Percentiles rank a stretch among this genome's conserved stretches.
Conservation (phyloP, 2,888 invertebrate genomes). For the Isotomurus palustris region DNA sequence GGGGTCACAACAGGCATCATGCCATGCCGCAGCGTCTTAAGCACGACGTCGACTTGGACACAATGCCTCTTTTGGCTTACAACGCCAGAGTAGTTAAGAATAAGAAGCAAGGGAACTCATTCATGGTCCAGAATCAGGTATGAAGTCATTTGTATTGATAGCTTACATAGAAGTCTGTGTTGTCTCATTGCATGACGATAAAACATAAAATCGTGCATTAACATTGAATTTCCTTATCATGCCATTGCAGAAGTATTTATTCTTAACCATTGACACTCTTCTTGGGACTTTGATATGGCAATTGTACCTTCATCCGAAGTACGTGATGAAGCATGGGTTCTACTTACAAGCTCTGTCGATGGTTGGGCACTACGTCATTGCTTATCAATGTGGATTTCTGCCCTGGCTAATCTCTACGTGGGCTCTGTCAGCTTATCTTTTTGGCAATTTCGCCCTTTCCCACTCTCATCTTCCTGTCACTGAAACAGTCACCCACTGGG, state of each 20-base stretch:
- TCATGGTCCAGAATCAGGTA: slow-evolving; percentile 36
- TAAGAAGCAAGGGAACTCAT: slow-evolving; percentile 25
- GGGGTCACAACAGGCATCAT: slow-evolving; percentile 41
- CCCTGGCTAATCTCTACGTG: slow-evolving; percentile 29
- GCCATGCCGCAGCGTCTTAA: slow-evolving; percentile 41
- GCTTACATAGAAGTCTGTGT: not conserved
- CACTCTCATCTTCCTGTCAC: slow-evolving; percentile 30
- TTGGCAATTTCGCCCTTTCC: slow-evolving; percentile 33
- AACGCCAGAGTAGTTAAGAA: slow-evolving; percentile 33
- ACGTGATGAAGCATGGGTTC: slow-evolving; percentile 28
- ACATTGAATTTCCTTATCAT: not conserved
- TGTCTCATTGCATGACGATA: not conserved
- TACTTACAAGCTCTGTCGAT: slow-evolving; percentile 26
- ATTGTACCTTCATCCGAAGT: slow-evolving; percentile 36
- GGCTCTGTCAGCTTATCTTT: slow-evolving; percentile 31
- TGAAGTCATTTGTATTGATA: not conserved
- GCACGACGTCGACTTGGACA: slow-evolving; percentile 40
- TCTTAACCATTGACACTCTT: slow-evolving; percentile 35
- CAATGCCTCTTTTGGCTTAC: slow-evolving; percentile 33
- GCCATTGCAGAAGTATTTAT: slow-evolving; percentile 32
- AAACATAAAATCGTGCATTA: not conserved
- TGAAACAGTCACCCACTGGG: slow-evolving; percentile 30
- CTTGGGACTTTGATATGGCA: slow-evolving; percentile 36
- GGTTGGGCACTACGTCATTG: slow-evolving; percentile 27
- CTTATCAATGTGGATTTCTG: slow-evolving; percentile 28